Evolutionary conservation across 2,888 invertebrate species (phyloP), one percentile per base, ranked within the genome.

Genomic region (Adela reaumurella): DNA sequence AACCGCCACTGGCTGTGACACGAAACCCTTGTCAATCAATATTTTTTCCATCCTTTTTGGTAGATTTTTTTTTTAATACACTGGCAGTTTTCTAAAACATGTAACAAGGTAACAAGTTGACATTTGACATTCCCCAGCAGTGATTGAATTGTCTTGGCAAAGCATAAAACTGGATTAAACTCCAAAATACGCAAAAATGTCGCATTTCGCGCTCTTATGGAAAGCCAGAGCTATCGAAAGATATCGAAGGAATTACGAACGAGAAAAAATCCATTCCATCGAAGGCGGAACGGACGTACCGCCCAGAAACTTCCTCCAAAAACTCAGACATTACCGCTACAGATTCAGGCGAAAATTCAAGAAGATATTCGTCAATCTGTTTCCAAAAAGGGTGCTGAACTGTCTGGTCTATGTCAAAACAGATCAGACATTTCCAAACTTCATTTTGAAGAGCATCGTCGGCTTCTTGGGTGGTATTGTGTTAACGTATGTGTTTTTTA

Each of bases 401-500:
- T 65, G 42, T n/a, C 58, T 67, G 29, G 52, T 64, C 6, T 68
- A 65, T 50, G 49, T 76, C 10, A 62, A 52, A 65, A 82, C 59
- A 68, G 86, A 59, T 73, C 86, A 57, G 55, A 67, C 68, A 0
- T 65, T 74, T 47, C 67, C 72, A 0, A 86, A 88, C 64, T 85
- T 82, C 53, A 63, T 85, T 2, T 49, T 83, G 17, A 88, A 86
- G 59, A 87, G 87, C 59, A 53, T 85, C 1, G 57, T 84, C 14
- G 89, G 89, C 1, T 88, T 89, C 55, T 53, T 85, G 1, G 80
- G 83, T 17, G 89, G 89, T 1, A 77, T 86, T 45, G 54, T 84
- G 11, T 62, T 88, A 45, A 87, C 87, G 1, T 86, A 86, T 58
- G 64, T 87, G 41, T 82, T 86, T 58, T 87, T 87, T 59, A 73